Evolutionary conservation across 2,888 invertebrate genomes (phyloP).

Genomic region (Schrankia costaestrigalis): DNA sequence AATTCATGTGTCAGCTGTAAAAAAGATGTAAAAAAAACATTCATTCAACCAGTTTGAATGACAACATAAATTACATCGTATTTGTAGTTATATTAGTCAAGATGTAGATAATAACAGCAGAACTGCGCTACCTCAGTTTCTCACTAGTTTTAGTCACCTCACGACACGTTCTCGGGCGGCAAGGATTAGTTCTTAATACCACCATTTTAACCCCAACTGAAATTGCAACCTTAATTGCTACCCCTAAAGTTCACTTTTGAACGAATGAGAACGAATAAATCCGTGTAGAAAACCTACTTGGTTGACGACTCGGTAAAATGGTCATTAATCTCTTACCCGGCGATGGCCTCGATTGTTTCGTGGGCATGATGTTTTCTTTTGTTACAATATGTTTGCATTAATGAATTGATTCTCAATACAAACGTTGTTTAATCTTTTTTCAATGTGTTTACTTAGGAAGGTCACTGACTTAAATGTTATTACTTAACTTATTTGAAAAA

Average conservation of each 20-base stretch:
- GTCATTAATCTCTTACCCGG: slow-evolving; percentile 29
- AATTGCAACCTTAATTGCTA: slow-evolving; percentile 13
- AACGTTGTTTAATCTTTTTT: background rate
- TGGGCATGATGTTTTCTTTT: slow-evolving; percentile 17
- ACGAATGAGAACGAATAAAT: slow-evolving; percentile 21
- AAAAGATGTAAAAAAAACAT: too few species aligned
- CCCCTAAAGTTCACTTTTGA: slow-evolving; percentile 17
- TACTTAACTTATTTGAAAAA: too few species aligned
- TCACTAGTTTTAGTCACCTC: slow-evolving; percentile 29
- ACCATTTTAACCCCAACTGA: slow-evolving; percentile 8
- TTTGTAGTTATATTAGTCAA: slow-evolving; percentile 13
- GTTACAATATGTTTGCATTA: slow-evolving; percentile 12
- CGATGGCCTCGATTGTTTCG: slow-evolving; percentile 24
- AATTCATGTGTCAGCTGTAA: too few species aligned
- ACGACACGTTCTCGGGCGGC: slow-evolving; percentile 22
- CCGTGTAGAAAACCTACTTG: slow-evolving; percentile 23
- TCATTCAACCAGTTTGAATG: too few species aligned
- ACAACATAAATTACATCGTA: too few species aligned
- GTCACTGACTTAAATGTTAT: too few species aligned
- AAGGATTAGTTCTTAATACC: slow-evolving; percentile 32
- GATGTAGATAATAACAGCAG: slow-evolving; percentile 16
- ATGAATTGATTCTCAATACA: slow-evolving; percentile 2
- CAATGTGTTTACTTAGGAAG: too few species aligned
- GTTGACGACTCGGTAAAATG: slow-evolving; percentile 31
- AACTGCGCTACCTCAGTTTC: slow-evolving; percentile 18